Percentiles rank a stretch among this genome's conserved stretches.
Evolutionary conservation across 2,797 vertebrate genomes (phyloP).

Genomic region (Neopelma chrysocephalum): DNA sequence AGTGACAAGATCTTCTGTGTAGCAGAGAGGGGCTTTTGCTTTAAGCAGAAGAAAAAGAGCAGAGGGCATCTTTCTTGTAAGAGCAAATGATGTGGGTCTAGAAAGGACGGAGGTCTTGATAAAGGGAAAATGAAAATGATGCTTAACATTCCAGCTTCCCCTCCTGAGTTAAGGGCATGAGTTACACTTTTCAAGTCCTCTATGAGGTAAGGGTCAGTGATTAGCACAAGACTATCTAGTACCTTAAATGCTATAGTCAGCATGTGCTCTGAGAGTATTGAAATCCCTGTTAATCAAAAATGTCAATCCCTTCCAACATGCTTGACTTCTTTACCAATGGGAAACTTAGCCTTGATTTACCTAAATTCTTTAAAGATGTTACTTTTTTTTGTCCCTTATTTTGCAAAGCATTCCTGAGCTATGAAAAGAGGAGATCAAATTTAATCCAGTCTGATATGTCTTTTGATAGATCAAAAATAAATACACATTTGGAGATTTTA

Average conservation of each 20-base stretch:
- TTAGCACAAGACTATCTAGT: not conserved
- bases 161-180: not conserved
- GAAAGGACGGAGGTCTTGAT: not conserved
- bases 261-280: not conserved
- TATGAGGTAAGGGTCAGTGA: not conserved
- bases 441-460: not conserved
- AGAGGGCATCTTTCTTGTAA: not conserved
- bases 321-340: not conserved
- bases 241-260: not conserved
- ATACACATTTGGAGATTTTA: not conserved
- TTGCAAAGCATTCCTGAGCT: not conserved
- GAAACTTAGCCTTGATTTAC: not conserved
- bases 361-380: not conserved
- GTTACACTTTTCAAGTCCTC: not conserved
- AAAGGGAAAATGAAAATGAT: not conserved
- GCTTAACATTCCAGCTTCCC: not conserved
- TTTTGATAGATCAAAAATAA: not conserved
- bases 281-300: not conserved
- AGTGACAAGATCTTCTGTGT: not conserved
- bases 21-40: not conserved
- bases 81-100: not conserved
- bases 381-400: not conserved
- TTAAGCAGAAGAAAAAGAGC: slow-evolving; percentile 4
- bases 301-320: accelerated
- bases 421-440: not conserved